These are phyloP conservation scores for Melanotaenia maccullochi DNA, from an alignment of 2,797 vertebrate genomes.

Conservation along the genomic window DNA sequence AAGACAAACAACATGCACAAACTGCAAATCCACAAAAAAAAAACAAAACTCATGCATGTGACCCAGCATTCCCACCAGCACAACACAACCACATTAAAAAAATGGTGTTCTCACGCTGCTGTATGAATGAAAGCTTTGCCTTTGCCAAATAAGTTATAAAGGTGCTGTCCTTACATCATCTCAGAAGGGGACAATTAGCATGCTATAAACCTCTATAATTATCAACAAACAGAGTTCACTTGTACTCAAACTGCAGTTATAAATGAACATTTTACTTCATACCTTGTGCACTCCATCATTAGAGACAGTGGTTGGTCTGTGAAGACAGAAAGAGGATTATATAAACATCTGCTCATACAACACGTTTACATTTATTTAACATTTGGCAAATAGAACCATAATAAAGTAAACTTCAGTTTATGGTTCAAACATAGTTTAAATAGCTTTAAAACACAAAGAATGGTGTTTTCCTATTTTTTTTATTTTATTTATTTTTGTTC, in stretches of 20 bases:
- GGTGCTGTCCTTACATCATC: slow-evolving; percentile 50
- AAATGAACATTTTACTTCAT: slow-evolving; percentile 51
- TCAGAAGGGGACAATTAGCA: slow-evolving; percentile 63
- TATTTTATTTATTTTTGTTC: too few species aligned
- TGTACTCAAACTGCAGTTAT: not conserved
- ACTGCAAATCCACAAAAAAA: slow-evolving; percentile 51
- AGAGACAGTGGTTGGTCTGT: slow-evolving; percentile 81
- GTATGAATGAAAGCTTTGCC: slow-evolving; percentile 36
- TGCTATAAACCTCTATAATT: slow-evolving; percentile 9
- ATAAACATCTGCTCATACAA: slow-evolving; percentile 14
- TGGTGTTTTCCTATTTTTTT: not conserved
- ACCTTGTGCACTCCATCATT: slow-evolving; percentile 87
- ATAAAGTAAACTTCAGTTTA: not conserved
- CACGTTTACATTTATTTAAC: not conserved
- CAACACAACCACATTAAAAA: slow-evolving; percentile 25
- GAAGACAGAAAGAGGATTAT: slow-evolving; percentile 55
- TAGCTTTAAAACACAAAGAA: not conserved
- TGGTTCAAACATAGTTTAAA: not conserved
- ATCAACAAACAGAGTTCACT: not conserved
- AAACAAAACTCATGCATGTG: slow-evolving; percentile 53
- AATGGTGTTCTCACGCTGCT: slow-evolving; percentile 11
- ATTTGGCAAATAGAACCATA: not conserved
- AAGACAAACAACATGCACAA: slow-evolving; percentile 76
- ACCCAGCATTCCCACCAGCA: slow-evolving; percentile 45
- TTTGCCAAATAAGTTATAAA: slow-evolving; percentile 28